These are phyloP conservation scores for Papilio polyxenes DNA, from an alignment of 1,140 invertebrate genomes.

Conservation along the genomic window DNA sequence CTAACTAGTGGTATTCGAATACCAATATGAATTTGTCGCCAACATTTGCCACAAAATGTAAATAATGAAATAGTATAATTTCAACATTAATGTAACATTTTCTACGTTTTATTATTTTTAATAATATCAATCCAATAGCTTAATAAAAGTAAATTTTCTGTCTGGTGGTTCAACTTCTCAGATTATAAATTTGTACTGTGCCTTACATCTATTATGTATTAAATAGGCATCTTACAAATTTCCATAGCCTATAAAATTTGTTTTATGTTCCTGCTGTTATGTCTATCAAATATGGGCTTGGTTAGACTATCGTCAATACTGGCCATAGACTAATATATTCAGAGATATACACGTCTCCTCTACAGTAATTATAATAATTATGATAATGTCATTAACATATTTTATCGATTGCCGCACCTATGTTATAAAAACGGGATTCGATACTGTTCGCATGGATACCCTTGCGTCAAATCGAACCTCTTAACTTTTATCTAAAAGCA, in stretches of 20 bases:
- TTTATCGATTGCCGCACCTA: constrained; percentile 11
- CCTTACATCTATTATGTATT: too few relatives aligned
- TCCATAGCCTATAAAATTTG: background rate
- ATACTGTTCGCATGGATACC: constrained; percentile 42
- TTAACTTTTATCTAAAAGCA: constrained; percentile 67
- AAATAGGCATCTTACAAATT: background rate
- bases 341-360: background rate
- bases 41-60: too few relatives aligned
- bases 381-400: constrained; percentile 11
- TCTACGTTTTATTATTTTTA: too few relatives aligned
- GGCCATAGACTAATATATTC: background rate
- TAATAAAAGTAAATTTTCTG: too few relatives aligned
- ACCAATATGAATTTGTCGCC: background rate
- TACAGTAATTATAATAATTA: constrained; percentile 23
- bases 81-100: too few relatives aligned
- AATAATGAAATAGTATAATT: too few relatives aligned
- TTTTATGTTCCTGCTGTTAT: background rate
- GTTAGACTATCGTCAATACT: background rate
- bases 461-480: constrained; percentile 46
- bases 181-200: too few relatives aligned
- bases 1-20: background rate
- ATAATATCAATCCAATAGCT: too few relatives aligned
- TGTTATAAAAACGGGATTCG: background rate
- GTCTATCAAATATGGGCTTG: background rate
- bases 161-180: too few relatives aligned